phyloP scores from a whole-genome alignment of 1,140 invertebrate species.

The Drosophila aff. region DNA sequence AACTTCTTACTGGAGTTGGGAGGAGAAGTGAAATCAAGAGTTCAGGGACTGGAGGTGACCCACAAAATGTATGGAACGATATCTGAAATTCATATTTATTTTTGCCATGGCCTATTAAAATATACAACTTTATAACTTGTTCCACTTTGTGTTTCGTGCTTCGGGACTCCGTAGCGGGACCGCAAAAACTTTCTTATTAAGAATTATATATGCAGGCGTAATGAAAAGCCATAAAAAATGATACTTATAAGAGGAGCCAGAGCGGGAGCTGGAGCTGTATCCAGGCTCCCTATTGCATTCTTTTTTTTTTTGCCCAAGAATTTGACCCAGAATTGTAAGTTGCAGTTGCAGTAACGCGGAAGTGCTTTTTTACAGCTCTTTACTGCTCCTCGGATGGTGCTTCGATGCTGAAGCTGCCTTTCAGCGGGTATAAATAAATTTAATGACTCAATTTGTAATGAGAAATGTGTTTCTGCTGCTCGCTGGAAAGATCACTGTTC shows the following conservation, averaged over 20 bases:
- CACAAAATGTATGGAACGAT: slow-evolving; percentile 36
- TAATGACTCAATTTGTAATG: slow-evolving; percentile 84
- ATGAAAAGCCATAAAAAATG: slow-evolving; percentile 82
- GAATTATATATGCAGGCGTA: slow-evolving; percentile 76
- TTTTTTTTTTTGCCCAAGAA: slow-evolving; percentile 24
- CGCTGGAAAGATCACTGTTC: slow-evolving; percentile 39
- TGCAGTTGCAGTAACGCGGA: slow-evolving; percentile 68
- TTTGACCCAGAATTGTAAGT: slow-evolving; percentile 78
- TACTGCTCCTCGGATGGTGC: slow-evolving; percentile 34
- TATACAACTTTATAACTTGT: slow-evolving; percentile 75
- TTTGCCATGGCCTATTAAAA: slow-evolving; percentile 72
- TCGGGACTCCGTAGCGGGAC: slow-evolving; percentile 10
- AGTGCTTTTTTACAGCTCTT: slow-evolving; percentile 56
- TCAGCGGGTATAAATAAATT: slow-evolving; percentile 81
- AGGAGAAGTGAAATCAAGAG: slow-evolving; percentile 60
- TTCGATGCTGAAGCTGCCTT: slow-evolving; percentile 46
- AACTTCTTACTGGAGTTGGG: neutral
- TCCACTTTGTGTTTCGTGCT: slow-evolving; percentile 50
- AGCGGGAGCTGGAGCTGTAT: neutral
- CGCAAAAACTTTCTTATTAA: slow-evolving; percentile 69
- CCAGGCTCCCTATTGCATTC: slow-evolving; percentile 32
- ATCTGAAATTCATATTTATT: slow-evolving; percentile 57
- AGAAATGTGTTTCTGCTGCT: slow-evolving; percentile 63
- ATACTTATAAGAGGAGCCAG: slow-evolving; percentile 62
- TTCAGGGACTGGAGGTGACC: slow-evolving; percentile 53